These are phyloP conservation scores for Buathra laborator DNA, from an alignment of 2,888 invertebrate genomes.

Conservation along the genomic window DNA sequence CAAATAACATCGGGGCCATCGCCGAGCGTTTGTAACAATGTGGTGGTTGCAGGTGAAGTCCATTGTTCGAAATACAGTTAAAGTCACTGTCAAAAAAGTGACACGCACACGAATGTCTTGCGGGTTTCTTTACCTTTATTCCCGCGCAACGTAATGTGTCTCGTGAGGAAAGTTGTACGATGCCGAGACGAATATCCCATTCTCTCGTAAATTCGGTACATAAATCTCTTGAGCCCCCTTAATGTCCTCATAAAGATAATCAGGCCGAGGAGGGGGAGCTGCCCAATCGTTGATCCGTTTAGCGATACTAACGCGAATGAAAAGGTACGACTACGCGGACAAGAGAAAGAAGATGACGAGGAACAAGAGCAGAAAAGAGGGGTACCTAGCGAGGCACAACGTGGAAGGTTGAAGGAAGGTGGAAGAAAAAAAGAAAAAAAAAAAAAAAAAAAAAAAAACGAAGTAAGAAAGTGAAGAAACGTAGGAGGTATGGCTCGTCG, in stretches of 20 bases:
- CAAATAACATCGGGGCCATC: not conserved
- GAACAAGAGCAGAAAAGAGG: slow-evolving; percentile 18
- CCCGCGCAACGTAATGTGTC: not conserved
- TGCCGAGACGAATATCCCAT: slow-evolving; percentile 38
- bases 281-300: slow-evolving; percentile 78
- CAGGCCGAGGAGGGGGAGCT: slow-evolving; percentile 70
- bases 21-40: not conserved
- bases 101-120: not conserved
- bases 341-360: not conserved
- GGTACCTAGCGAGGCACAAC: slow-evolving; percentile 6
- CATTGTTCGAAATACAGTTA: not conserved
- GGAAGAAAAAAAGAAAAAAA: slow-evolving; percentile 38
- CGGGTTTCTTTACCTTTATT: not conserved
- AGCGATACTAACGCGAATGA: slow-evolving; percentile 75
- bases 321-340: slow-evolving; percentile 38
- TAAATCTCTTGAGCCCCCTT: slow-evolving; percentile 72
- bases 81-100: not conserved
- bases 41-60: not conserved
- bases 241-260: slow-evolving; percentile 77
- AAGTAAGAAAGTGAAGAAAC: slow-evolving; percentile 46
- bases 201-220: slow-evolving; percentile 54
- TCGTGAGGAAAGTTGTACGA: not conserved
- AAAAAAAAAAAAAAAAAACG: slow-evolving; percentile 30
- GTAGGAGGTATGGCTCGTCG: slow-evolving; percentile 64
- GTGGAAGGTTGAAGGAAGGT: slow-evolving; percentile 23